Conservation (phyloP, 2,797 vertebrate genomes). For the Meriones psammophilus region DNA sequence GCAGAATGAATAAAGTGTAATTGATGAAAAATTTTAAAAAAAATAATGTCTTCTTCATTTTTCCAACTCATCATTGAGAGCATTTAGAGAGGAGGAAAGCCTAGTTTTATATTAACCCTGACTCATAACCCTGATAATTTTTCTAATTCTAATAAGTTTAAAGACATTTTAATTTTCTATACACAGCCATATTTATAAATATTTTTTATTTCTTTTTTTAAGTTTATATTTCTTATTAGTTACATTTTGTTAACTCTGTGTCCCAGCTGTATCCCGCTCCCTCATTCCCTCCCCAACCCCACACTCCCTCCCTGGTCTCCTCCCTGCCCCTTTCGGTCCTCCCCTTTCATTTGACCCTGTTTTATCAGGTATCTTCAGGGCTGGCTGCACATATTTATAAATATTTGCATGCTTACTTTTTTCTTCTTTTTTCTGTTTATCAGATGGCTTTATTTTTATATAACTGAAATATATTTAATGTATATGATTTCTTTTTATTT, state of each 20-base stretch:
- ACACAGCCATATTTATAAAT: conserved; percentile 21
- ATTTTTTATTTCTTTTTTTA: neutral
- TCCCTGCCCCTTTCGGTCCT: too few relatives aligned
- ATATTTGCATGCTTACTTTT: conserved; percentile 51
- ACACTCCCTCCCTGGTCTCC: too few relatives aligned
- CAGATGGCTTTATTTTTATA: neutral
- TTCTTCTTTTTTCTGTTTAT: neutral
- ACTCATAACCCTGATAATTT: conserved; percentile 12
- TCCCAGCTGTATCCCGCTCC: too few relatives aligned
- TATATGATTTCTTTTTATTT: neutral
- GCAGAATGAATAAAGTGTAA: too few relatives aligned
- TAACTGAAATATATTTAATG: neutral
- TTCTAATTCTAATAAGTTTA: conserved; percentile 16
- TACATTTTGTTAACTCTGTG: too few relatives aligned
- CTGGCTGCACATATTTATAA: neutral
- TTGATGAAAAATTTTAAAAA: too few relatives aligned
- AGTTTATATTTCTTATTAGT: too few relatives aligned
- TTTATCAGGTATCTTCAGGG: too few relatives aligned
- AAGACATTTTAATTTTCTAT: conserved; percentile 26
- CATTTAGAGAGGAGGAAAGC: neutral
- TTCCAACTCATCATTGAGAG: neutral
- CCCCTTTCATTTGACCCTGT: too few relatives aligned
- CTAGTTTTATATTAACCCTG: neutral
- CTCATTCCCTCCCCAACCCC: too few relatives aligned
- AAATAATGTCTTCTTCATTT: neutral